phyloP scores from a whole-genome alignment of 2,888 invertebrate species.

The Caenorhabditis auriculariae region DNA sequence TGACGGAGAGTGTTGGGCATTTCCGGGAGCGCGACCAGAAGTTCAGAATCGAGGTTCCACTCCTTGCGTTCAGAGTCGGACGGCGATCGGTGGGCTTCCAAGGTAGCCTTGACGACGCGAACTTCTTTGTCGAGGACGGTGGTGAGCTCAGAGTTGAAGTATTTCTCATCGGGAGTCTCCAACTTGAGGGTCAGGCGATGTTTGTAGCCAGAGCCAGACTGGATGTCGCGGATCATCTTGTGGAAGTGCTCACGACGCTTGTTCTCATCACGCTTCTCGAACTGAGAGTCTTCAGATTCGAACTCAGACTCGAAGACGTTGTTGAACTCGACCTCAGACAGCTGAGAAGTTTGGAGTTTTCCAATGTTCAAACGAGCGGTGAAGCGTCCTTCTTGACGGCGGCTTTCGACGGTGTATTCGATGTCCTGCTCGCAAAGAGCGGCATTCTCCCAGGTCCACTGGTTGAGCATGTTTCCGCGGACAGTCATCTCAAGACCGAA shows the following conservation, averaged over 20 bases:
- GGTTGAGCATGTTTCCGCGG: conserved; percentile 29
- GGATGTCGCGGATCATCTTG: conserved; percentile 16
- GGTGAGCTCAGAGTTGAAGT: conserved; percentile 12
- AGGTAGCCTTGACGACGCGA: conserved; percentile 16
- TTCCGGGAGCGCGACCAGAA: conserved; percentile 39
- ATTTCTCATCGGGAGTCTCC: conserved; percentile 14
- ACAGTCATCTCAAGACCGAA: conserved; percentile 34
- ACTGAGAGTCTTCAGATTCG: too few relatives aligned
- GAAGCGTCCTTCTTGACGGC: conserved; percentile 16
- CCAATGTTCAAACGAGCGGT: conserved; percentile 8
- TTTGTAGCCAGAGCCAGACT: conserved; percentile 14
- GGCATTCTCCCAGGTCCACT: conserved; percentile 23
- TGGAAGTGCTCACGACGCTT: conserved; percentile 18
- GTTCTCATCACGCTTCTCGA: conserved; percentile 16
- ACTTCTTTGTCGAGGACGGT: conserved; percentile 16
- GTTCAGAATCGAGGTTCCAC: conserved; percentile 38
- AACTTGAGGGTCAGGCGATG: conserved; percentile 10
- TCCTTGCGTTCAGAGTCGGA: conserved; percentile 23
- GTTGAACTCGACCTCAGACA: conserved; percentile 25
- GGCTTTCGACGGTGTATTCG: conserved; percentile 29
- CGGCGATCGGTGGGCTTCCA: conserved; percentile 18
- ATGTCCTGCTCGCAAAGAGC: conserved; percentile 44
- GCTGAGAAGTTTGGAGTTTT: conserved; percentile 3
- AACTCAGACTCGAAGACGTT: conserved; percentile 24
- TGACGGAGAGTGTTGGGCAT: conserved; percentile 23